These are phyloP conservation scores for Callocephalon fimbriatum DNA, from an alignment of 2,113 vertebrate genomes.

Conservation along the genomic window DNA sequence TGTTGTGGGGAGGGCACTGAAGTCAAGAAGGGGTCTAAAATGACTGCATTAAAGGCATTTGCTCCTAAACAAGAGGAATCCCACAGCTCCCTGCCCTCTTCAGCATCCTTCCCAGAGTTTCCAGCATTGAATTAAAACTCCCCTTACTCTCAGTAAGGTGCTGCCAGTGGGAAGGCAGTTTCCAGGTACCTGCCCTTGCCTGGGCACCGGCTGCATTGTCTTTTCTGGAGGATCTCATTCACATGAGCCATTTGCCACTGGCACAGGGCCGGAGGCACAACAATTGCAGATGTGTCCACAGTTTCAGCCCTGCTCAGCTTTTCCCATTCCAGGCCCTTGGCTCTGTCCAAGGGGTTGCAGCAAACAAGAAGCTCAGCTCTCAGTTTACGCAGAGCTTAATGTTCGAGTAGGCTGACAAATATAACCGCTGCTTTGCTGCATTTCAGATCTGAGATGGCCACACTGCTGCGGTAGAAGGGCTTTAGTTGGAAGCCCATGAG, in stretches of 20 bases:
- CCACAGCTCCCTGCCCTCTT: neutral
- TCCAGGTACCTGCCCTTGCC: neutral
- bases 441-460: neutral
- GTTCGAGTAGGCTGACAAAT: accelerated
- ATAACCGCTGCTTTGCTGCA: accelerated
- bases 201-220: neutral
- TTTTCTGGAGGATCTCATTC: neutral
- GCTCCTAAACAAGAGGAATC: neutral
- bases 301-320: neutral
- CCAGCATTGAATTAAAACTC: neutral
- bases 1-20: neutral
- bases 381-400: neutral
- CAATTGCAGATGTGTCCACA: neutral
- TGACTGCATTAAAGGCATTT: neutral
- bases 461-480: neutral
- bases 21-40: neutral
- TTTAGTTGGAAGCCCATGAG: neutral
- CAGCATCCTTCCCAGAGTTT: neutral
- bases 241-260: accelerated
- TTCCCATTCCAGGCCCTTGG: neutral
- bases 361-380: accelerated
- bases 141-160: accelerated
- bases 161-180: neutral
- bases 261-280: neutral
- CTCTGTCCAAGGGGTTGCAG: neutral